A percentile compares a stretch with the other conserved stretches of the same genome.
Evolutionary conservation across 2,113 vertebrate species (phyloP).

Genomic region (Accipiter cooperii): DNA sequence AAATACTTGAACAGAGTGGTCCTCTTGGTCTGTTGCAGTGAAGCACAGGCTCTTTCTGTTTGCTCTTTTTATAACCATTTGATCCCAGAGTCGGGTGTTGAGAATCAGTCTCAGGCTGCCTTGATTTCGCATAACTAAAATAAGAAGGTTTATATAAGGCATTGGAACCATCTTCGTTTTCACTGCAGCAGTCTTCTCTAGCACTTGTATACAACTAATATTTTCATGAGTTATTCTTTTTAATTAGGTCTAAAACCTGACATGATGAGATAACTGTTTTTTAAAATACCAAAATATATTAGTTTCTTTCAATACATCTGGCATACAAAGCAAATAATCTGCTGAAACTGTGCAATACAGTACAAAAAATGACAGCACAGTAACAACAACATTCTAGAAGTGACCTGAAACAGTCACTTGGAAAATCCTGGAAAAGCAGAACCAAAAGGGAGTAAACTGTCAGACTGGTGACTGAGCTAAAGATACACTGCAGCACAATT

Average conservation of each 20-base stretch:
- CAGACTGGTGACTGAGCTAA: background rate
- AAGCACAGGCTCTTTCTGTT: conserved; percentile 73
- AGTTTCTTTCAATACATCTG: background rate
- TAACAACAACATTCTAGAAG: background rate
- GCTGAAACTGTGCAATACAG: background rate
- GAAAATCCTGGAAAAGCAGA: background rate
- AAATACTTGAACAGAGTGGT: conserved; percentile 75
- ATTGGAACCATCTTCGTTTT: background rate
- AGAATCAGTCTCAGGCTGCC: conserved; percentile 81
- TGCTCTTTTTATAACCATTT: conserved; percentile 77
- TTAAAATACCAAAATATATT: background rate
- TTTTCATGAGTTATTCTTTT: background rate
- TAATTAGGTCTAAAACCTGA: background rate
- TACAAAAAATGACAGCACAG: background rate
- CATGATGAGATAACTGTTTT: background rate
- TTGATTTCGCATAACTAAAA: conserved; percentile 84
- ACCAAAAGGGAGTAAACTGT: background rate
- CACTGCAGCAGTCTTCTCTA: background rate
- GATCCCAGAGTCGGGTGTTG: conserved; percentile 79
- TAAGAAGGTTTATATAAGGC: background rate
- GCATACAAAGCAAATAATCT: background rate
- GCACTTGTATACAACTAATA: background rate
- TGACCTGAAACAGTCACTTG: background rate
- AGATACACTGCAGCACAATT: background rate
- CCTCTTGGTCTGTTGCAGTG: conserved; percentile 78